Percentiles rank a stretch among this genome's conserved stretches.
Evolutionary conservation across 2,113 vertebrate species (phyloP).

Genomic region (Rhineura floridana): DNA sequence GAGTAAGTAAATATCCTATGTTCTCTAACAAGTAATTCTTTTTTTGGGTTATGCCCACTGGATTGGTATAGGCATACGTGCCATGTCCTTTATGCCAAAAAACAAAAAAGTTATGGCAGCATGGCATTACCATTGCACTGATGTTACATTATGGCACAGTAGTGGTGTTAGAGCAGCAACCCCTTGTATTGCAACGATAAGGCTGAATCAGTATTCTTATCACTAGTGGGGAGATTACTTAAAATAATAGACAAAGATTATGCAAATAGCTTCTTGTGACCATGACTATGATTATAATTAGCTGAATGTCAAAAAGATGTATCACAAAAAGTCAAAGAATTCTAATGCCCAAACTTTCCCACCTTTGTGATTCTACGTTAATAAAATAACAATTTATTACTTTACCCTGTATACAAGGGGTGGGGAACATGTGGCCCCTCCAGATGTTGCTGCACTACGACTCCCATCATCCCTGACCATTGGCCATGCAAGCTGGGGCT

Average conservation of each 20-base stretch:
- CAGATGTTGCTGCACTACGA: not conserved
- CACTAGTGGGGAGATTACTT: not conserved
- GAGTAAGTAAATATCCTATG: not conserved
- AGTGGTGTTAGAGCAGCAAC: too few relatives aligned
- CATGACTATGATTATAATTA: not conserved
- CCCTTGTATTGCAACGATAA: too few relatives aligned
- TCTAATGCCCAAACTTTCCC: not conserved
- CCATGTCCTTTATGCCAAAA: not conserved
- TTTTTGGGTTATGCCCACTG: not conserved
- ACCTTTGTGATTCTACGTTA: not conserved
- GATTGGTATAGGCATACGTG: not conserved
- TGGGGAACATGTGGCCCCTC: not conserved
- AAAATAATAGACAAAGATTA: not conserved
- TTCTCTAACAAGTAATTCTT: not conserved
- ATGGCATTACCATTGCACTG: too few relatives aligned
- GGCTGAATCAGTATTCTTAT: too few relatives aligned
- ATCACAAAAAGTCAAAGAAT: not conserved
- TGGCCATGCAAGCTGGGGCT: too few relatives aligned
- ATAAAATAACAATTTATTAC: not conserved
- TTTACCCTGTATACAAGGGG: not conserved
- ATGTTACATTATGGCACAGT: too few relatives aligned
- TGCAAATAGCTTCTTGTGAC: not conserved
- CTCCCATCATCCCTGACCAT: too few relatives aligned
- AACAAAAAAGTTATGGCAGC: not conserved
- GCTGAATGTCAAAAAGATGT: not conserved